Base-by-base conservation (phyloP, 2,113 vertebrate species). In the Cepphus grylle region DNA sequence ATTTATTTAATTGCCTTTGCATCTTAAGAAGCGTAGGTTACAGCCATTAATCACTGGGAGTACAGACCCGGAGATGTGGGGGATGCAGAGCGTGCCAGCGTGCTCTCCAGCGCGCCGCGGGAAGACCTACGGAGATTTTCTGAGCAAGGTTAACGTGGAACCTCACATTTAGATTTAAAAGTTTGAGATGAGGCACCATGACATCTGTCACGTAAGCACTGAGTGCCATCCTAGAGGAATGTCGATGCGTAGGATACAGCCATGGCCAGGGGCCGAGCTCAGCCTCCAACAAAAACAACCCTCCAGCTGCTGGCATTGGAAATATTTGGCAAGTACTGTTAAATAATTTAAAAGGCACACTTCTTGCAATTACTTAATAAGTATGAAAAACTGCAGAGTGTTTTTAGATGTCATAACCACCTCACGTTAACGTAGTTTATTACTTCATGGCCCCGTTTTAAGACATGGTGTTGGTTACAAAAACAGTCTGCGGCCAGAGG, bases 1-100 rank as follows among this genome's bases (percentile, higher is more conserved):
- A 81, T 86, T n/a, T 67, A 81, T 72, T 84, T 94, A 87, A 97
- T 61, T 96, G 83, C 69, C 42, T 95, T 85, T 95, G 73, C 73
- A 59, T 76, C 87, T 96, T 80, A 56, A 2, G 2, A 91, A 90
- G 84, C 14, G 70, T 59, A 81, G 96, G 47, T 86, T 92, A 40
- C 19, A 50, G 55, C 47, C 30, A 67, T 92, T 91, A 87, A 90
- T 95, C 81, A 81, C 47, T 1, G 9, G 2, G 4, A 17, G 13
- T 0, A 50, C 7, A 92, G 85, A 67, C 32, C 18, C 17, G 17
- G 22, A 61, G 38, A 16, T 2, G 23, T 22, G 8, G 0, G 59
- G 1, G 74, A 40, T 30, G 77, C 78, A 81, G 36, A 59, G 88
- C 5, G 22, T 10, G 80, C 11, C 42, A 66, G 15, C 14, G 25